These are phyloP conservation scores for Ailuropoda melanoleuca DNA, from an alignment of 2,113 vertebrate genomes.

Conservation along the genomic window DNA sequence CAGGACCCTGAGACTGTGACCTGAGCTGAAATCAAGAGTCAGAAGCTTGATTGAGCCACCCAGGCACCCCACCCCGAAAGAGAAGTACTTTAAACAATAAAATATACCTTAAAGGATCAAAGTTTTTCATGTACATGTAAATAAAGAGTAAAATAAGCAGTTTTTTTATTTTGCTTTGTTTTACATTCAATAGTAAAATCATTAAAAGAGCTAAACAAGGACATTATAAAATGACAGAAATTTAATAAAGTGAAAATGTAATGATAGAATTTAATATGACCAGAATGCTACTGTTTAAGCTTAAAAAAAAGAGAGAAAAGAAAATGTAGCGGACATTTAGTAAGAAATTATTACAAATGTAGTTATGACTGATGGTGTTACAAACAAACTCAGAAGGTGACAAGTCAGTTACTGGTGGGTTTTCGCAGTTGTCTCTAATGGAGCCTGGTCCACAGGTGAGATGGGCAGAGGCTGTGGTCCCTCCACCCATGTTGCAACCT, in stretches of 20 bases:
- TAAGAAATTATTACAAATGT: background rate
- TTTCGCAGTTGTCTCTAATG: background rate
- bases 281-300: background rate
- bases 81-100: constrained; percentile 12
- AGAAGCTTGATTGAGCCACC: background rate
- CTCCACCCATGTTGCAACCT: background rate
- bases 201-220: background rate
- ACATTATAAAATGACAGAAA: background rate
- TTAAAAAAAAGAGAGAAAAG: background rate
- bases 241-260: constrained; percentile 20
- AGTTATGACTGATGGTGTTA: background rate
- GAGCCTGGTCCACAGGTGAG: too few relatives aligned
- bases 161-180: background rate
- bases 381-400: background rate
- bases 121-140: background rate
- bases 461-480: too few relatives aligned
- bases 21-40: background rate
- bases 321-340: background rate
- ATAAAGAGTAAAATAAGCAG: constrained; percentile 3
- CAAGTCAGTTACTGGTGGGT: background rate
- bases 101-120: background rate
- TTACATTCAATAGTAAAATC: background rate
- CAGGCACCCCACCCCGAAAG: background rate
- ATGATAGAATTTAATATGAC: background rate
- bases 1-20: background rate